phyloP scores from a whole-genome alignment of 1,140 invertebrate genomes.

The Macrobrachium rosenbergii region DNA sequence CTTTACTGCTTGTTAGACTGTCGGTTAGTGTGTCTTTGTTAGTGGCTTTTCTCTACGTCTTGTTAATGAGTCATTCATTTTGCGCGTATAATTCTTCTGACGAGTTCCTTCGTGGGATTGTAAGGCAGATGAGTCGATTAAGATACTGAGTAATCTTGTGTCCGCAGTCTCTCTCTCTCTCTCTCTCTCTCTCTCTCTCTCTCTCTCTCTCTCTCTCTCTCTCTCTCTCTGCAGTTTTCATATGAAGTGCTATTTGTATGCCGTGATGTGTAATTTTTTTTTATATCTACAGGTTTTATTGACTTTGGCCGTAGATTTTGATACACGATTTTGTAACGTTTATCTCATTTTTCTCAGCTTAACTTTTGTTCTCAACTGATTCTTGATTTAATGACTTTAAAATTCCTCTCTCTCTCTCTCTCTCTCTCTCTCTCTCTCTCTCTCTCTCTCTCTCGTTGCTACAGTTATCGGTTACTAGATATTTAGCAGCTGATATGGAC shows the following conservation, averaged over 20 bases:
- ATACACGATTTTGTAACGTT: too few relatives aligned
- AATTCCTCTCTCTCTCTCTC: neutral
- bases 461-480: too few relatives aligned
- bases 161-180: neutral
- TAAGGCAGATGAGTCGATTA: too few relatives aligned
- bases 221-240: neutral
- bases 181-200: conserved; percentile 31
- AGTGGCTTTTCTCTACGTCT: too few relatives aligned
- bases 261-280: neutral
- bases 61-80: too few relatives aligned
- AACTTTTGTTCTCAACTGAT: neutral
- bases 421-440: neutral
- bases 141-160: too few relatives aligned
- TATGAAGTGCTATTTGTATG: neutral
- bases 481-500: too few relatives aligned
- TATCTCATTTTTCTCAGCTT: too few relatives aligned
- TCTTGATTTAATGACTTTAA: neutral
- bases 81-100: too few relatives aligned
- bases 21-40: too few relatives aligned
- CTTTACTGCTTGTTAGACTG: too few relatives aligned
- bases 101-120: too few relatives aligned
- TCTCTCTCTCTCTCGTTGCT: neutral
- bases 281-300: neutral
- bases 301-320: neutral
- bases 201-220: conserved; percentile 34